phyloP scores from a whole-genome alignment of 1,140 invertebrate species.

The Notospermus geniculatus region DNA sequence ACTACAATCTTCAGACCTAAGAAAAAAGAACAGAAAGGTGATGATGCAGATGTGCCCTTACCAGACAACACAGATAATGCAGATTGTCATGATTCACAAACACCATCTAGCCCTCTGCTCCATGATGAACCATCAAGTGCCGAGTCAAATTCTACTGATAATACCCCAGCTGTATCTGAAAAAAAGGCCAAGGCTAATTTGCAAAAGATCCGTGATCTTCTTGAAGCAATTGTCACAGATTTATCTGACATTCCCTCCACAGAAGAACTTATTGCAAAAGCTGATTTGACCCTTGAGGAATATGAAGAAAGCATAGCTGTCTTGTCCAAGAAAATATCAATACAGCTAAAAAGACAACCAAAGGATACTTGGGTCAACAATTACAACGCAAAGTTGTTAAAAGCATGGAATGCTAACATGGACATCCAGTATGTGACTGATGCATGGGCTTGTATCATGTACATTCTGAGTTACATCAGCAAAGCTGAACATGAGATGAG shows the following conservation, averaged over 20 bases:
- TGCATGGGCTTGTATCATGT: constrained; percentile 9
- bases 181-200: constrained; percentile 5
- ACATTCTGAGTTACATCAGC: constrained; percentile 4
- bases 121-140: too few relatives aligned
- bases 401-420: constrained; percentile 12
- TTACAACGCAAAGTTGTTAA: background rate
- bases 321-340: background rate
- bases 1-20: background rate
- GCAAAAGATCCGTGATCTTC: background rate
- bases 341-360: background rate
- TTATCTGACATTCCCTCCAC: background rate
- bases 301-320: background rate
- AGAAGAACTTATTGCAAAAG: background rate
- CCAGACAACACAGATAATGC: background rate
- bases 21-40: background rate
- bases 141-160: constrained; percentile 1
- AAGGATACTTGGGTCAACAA: constrained; percentile 5
- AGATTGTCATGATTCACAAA: too few relatives aligned
- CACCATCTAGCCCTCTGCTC: too few relatives aligned
- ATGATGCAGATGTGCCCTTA: background rate
- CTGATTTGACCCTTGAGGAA: background rate
- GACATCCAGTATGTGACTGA: constrained; percentile 4
- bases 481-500: constrained; percentile 10
- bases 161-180: background rate
- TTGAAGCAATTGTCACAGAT: background rate